Evolutionary conservation across 2,113 vertebrate genomes (phyloP), one percentile per base, ranked within the genome.

Genomic region (Prionailurus bengalensis): DNA sequence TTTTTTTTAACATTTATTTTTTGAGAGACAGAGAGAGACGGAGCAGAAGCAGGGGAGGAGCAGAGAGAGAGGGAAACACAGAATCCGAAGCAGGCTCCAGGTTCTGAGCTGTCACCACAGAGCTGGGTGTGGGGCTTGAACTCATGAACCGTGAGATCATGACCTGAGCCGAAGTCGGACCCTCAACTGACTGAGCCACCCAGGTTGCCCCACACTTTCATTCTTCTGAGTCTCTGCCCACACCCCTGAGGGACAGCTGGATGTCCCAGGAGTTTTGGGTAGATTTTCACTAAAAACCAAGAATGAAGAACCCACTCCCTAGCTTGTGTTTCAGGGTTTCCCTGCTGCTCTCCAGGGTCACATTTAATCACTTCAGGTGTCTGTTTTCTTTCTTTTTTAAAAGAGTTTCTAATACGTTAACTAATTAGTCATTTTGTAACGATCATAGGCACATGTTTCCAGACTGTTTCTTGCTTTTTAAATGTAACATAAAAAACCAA

Each of bases 271-370:
- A 7, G 31, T 70, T 70, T 16, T 17, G 15, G 16, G 65, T 11
- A 14, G 0, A 36, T 3, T 11, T 4, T 15, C 21, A 27, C 31
- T 27, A 51, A 25, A 27, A 1, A n/a, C 65, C 7, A 4, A 21
- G 29, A 48, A 4, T 0, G 29, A 68, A 21, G 5, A 45, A 16
- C 5, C 13, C 65, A 36, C 23, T 6, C 23, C 33, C 33, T 6
- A 48, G 3, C 66, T n/a, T 7, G 33, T 33, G 27, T 29, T 71
- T 53, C 23, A 13, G 66, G 27, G 19, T 39, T 27, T 7, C 11
- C 66, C 16, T 27, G 10, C 0, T 36, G 48, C 33, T 70, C 21
- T 53, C 21, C 12, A 2, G 33, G n/a, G 33, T 45, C 33, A 29
- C n/a, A 13, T 0, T 19, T 17, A 21, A 58, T 27, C 79, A n/a